Evolutionary conservation across 2,113 vertebrate genomes (phyloP).

Genomic region (Silurus glanis): DNA sequence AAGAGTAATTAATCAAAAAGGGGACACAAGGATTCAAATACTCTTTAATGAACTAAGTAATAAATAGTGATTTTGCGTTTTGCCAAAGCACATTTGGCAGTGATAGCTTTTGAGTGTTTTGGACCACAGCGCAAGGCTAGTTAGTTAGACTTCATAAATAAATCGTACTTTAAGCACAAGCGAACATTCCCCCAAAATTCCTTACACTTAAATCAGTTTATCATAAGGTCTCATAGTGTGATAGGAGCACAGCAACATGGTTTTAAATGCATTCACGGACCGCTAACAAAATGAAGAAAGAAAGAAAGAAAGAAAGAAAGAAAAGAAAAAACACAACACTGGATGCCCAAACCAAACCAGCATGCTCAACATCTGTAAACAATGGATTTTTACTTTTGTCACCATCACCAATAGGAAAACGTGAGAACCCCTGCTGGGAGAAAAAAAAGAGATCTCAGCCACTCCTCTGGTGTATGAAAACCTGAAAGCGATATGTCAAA

Average conservation of each 20-base stretch:
- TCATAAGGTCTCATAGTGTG: constrained; percentile 55
- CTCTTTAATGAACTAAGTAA: constrained; percentile 10
- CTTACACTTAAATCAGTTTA: constrained; percentile 71
- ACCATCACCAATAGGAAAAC: constrained; percentile 51
- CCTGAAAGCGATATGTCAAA: constrained; percentile 36
- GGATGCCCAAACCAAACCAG: constrained; percentile 76
- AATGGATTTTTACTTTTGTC: constrained; percentile 49
- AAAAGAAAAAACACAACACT: constrained; percentile 69
- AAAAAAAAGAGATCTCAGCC: constrained; percentile 10
- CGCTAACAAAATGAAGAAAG: constrained; percentile 36
- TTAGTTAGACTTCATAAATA: constrained; percentile 58
- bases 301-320: neutral
- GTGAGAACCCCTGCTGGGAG: constrained; percentile 37
- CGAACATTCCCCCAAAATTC: constrained; percentile 66
- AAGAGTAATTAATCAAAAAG: constrained; percentile 11
- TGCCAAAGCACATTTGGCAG: constrained; percentile 69
- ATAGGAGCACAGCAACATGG: constrained; percentile 73
- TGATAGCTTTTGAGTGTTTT: constrained; percentile 64
- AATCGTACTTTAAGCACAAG: constrained; percentile 70
- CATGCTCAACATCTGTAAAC: constrained; percentile 77
- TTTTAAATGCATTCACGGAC: constrained; percentile 74
- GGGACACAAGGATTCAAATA: constrained; percentile 12
- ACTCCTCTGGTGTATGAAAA: constrained; percentile 24
- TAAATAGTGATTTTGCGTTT: constrained; percentile 40
- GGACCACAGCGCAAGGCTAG: constrained; percentile 37